Evolutionary conservation across 2,113 vertebrate species (phyloP), one percentile per base, ranked within the genome.

Genomic region (Spea multiplicata): DNA sequence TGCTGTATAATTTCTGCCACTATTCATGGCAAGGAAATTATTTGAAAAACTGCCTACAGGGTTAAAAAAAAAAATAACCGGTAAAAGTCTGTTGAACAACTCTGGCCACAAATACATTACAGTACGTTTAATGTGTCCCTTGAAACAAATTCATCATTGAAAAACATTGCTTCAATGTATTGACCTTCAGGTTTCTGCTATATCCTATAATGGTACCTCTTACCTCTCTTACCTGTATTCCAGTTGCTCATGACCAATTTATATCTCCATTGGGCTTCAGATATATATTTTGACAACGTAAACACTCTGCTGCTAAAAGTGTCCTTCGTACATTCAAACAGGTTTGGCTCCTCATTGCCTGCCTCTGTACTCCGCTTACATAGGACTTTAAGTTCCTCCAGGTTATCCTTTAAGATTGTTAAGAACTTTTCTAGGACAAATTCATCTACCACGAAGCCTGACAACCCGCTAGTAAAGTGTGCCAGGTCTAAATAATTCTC

Each of bases 261-360:
- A 78, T 94, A 94, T 81, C 97, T 91, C 97, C 97, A 99, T 65
- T 95, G 95, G 79, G 96, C 95, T 88, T 99, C 97, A 6, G 95
- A 95, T 6, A 95, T 94, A 78, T 95, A 90, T 81, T 97, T 98
- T 75, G 95, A 95, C 82, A 99, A 91, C 75, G 89, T 93, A 64
- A 92, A 89, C 13, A 96, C 86, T 0, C 94, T 94, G 53, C 86
- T 76, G 17, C 85, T 91, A 47, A 96, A 95, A 0, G 90, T 85
- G 5, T 95, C 93, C n/a, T 85, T 85, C 3, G 87, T 91, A 80
- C 84, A 91, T 80, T 95, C 94, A 0, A 83, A 85, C 44, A 89
- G 84, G 77, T 92, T 88, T 0, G 86, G 83, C 73, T 95, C 92
- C 4, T 88, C 84, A 1, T 7, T 80, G 74, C 87, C 69, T 0